A percentile compares a stretch with the other conserved stretches of the same genome.
Conservation (phyloP, 2,797 vertebrate species). For the Zenarchopterus dispar region DNA sequence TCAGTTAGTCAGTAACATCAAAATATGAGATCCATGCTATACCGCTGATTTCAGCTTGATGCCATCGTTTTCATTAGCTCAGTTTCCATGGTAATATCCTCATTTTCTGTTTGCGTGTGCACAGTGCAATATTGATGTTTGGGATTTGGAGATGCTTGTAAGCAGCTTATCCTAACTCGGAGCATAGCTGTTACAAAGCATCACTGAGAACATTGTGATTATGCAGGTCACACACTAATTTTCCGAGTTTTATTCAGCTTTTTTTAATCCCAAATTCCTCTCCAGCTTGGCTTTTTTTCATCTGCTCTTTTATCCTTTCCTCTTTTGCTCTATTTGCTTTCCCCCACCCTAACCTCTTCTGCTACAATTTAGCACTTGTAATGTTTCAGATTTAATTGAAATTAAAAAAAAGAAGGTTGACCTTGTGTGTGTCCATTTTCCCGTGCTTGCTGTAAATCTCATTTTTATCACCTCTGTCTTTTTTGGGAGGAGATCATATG, state of each 20-base stretch:
- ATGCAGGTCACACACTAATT: constrained; percentile 28
- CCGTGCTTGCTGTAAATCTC: neutral
- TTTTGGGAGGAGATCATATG: constrained; percentile 15
- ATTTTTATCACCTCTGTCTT: constrained; percentile 21
- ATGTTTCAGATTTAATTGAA: constrained; percentile 30
- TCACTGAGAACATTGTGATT: constrained; percentile 40
- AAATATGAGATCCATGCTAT: constrained; percentile 6
- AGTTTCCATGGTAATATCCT: constrained; percentile 61
- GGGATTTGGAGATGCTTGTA: constrained; percentile 59
- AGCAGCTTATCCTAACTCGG: constrained; percentile 64
- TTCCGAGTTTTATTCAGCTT: constrained; percentile 14
- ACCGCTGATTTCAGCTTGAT: constrained; percentile 15
- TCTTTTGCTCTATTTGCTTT: neutral
- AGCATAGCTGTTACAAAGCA: constrained; percentile 46
- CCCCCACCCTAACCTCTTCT: neutral
- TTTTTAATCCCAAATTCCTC: constrained; percentile 21
- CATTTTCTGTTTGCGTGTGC: constrained; percentile 53
- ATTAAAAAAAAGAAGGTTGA: constrained; percentile 31
- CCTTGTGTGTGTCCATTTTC: neutral
- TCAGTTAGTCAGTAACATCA: neutral
- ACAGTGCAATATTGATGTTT: constrained; percentile 52
- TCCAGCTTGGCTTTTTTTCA: neutral
- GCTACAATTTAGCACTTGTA: constrained; percentile 17
- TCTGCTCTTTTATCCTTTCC: neutral
- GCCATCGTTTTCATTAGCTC: constrained; percentile 37